Percentiles rank a stretch among this genome's conserved stretches.
Evolutionary conservation across 2,888 invertebrate species (phyloP).

Genomic region (Neuroscelio doddi): DNA sequence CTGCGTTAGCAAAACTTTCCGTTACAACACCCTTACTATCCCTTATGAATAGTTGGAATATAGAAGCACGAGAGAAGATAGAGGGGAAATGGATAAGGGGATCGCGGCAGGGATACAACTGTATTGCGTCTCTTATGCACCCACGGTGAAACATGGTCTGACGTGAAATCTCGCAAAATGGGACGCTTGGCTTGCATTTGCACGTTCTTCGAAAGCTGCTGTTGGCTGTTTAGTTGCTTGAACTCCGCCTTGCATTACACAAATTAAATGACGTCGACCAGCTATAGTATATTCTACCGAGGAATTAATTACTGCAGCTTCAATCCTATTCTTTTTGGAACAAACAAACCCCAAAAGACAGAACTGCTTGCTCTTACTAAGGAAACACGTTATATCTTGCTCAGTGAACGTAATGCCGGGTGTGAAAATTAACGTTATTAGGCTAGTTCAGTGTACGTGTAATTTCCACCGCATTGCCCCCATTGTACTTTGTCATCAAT

Average conservation of each 20-base stretch:
- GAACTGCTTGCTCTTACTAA: constrained; percentile 7
- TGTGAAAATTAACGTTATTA: neutral
- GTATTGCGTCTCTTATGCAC: constrained; percentile 8
- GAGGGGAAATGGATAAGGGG: constrained; percentile 10
- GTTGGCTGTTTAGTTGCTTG: constrained; percentile 14
- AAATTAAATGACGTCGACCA: constrained; percentile 30
- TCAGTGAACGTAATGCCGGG: neutral
- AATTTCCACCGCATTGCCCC: too few species aligned
- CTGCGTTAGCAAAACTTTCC: constrained; percentile 49
- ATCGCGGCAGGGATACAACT: constrained; percentile 3
- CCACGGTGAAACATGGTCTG: constrained; percentile 21
- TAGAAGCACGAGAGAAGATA: too few species aligned
- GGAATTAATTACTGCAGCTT: constrained; percentile 28
- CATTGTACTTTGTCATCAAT: too few species aligned
- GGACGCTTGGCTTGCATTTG: constrained; percentile 30
- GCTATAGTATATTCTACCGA: constrained; percentile 14
- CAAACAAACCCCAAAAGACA: constrained; percentile 3
- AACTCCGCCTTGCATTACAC: constrained; percentile 25
- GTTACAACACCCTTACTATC: constrained; percentile 32
- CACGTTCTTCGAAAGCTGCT: constrained; percentile 23
- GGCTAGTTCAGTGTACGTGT: neutral
- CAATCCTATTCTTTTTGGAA: constrained; percentile 17
- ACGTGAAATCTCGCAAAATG: constrained; percentile 44
- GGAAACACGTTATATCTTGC: neutral
- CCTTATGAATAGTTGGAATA: neutral